phyloP scores from a whole-genome alignment of 2,888 invertebrate genomes.

The Empis livida region DNA sequence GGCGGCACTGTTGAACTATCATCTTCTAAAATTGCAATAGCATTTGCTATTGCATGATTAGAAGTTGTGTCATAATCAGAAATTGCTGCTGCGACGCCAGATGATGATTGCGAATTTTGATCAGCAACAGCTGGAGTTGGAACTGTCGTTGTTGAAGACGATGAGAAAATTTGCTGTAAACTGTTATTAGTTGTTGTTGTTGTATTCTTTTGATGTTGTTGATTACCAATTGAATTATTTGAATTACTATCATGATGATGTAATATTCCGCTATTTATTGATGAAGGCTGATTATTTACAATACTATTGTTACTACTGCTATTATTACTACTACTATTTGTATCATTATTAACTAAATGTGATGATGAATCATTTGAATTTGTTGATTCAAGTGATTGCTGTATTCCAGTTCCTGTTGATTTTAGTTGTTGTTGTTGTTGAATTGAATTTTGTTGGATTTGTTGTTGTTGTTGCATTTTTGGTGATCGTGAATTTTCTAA shows the following conservation, averaged over 20 bases:
- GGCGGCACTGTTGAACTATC: constrained; percentile 18
- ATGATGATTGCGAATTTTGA: background rate
- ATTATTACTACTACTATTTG: constrained; percentile 29
- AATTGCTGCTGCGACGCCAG: background rate
- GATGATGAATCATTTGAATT: constrained; percentile 34
- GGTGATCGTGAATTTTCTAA: constrained; percentile 12
- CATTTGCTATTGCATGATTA: background rate
- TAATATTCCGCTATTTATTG: constrained; percentile 10
- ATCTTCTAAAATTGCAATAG: background rate
- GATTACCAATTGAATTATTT: background rate
- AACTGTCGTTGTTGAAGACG: background rate
- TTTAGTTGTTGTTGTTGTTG: constrained; percentile 33
- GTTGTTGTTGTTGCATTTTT: constrained; percentile 15
- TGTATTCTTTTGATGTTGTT: constrained; percentile 4
- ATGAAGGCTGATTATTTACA: constrained; percentile 35
- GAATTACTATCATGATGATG: constrained; percentile 4
- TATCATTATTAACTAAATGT: constrained; percentile 21
- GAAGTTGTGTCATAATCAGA: background rate
- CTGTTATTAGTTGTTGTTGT: constrained; percentile 13
- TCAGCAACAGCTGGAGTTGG: background rate
- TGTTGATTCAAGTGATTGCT: constrained; percentile 17
- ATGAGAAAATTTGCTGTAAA: background rate
- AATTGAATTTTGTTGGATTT: constrained; percentile 15
- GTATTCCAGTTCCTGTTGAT: constrained; percentile 10
- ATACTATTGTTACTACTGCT: constrained; percentile 34